Evolutionary conservation across 2,888 invertebrate species (phyloP).

Genomic region (Leptopilina drosophilae): DNA sequence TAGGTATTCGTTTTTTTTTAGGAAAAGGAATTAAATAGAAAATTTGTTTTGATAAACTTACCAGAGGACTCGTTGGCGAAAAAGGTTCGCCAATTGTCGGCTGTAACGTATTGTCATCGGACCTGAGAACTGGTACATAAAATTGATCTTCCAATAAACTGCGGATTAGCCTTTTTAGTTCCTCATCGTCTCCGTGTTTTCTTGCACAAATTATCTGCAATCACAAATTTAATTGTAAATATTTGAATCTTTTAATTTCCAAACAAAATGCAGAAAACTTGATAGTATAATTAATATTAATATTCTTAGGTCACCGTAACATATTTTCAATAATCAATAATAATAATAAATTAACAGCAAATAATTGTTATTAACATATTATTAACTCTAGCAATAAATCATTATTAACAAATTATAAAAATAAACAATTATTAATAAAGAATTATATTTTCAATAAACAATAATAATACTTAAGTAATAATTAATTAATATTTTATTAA

Average conservation of each 20-base stretch:
- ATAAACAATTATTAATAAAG: no score
- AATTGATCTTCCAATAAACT: constrained; percentile 85
- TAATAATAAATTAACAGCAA: no score
- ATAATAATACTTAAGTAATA: no score
- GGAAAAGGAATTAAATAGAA: no score
- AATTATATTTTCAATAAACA: no score
- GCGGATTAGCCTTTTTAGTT: constrained; percentile 79
- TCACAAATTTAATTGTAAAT: constrained; percentile 59
- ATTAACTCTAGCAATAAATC: no score
- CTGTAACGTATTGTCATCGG: constrained; percentile 85
- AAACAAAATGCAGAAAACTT: not conserved
- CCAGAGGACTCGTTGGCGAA: constrained; percentile 84
- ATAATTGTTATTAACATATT: no score
- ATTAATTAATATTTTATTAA: no score
- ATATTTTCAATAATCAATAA: no score
- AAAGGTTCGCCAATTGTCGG: constrained; percentile 89
- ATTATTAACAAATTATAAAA: no score
- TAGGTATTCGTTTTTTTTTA: no score
- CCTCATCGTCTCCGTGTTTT: constrained; percentile 76
- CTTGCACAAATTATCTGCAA: constrained; percentile 88
- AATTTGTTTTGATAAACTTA: constrained; percentile 72
- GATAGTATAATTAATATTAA: not conserved
- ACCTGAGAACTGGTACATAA: constrained; percentile 92
- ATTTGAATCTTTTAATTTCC: not conserved
- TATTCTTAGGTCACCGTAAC: no score